These are phyloP conservation scores for Stegostoma tigrinum DNA, from an alignment of 2,113 vertebrate species.

Conservation along the genomic window DNA sequence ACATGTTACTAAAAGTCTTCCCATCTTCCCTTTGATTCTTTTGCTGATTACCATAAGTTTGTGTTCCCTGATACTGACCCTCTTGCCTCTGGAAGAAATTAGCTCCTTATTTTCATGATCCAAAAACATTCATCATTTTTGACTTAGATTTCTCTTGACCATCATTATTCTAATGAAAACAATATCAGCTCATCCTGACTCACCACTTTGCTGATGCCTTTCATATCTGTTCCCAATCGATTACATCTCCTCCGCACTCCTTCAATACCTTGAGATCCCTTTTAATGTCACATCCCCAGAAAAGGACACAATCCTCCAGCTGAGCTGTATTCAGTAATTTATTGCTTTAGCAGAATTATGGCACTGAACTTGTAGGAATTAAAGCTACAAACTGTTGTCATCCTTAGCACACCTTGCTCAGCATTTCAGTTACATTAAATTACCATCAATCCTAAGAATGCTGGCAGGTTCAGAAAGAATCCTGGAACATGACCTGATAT, in stretches of 20 bases:
- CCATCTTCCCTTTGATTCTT: not conserved
- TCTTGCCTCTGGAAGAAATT: not conserved
- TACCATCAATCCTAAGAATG: not conserved
- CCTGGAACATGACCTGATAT: not conserved
- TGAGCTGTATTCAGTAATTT: not conserved
- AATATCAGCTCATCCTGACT: not conserved
- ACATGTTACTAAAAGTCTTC: not conserved
- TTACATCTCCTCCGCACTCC: not conserved
- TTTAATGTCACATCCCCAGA: not conserved
- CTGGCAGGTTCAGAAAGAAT: not conserved
- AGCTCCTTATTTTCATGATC: not conserved
- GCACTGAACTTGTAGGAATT: not conserved
- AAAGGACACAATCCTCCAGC: not conserved
- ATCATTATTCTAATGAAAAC: not conserved
- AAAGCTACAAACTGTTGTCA: not conserved
- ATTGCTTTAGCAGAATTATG: not conserved
- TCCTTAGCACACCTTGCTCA: not conserved
- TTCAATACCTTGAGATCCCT: not conserved
- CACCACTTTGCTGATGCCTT: not conserved
- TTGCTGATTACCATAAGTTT: not conserved
- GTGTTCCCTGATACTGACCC: not conserved
- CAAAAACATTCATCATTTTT: not conserved
- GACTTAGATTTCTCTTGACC: not conserved
- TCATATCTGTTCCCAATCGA: not conserved
- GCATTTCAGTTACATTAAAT: not conserved